Conservation (phyloP, 2,113 vertebrate genomes). For the Hucho hucho region DNA sequence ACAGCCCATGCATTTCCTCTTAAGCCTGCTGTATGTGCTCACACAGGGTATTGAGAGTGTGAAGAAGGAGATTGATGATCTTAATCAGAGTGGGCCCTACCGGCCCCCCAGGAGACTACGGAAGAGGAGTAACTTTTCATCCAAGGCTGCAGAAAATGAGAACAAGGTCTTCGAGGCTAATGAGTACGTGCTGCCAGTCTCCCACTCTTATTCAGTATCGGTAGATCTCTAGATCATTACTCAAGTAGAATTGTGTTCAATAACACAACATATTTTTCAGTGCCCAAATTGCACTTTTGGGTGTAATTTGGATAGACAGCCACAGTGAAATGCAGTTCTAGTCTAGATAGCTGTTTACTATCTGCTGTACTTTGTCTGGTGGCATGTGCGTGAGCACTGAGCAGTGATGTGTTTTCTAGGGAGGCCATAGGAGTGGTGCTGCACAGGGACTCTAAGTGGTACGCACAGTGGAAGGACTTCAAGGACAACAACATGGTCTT, state of each 20-base stretch:
- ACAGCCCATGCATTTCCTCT: neutral
- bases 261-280: no score
- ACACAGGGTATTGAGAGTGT: slow-evolving; percentile 89
- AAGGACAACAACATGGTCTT: slow-evolving; percentile 96
- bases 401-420: slow-evolving; percentile 59
- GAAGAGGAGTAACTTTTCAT: slow-evolving; percentile 88
- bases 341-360: neutral
- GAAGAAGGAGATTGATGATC: slow-evolving; percentile 88
- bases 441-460: slow-evolving; percentile 97
- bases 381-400: neutral
- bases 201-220: neutral
- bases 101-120: slow-evolving; percentile 81
- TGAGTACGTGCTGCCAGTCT: slow-evolving; percentile 74
- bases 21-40: neutral
- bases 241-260: neutral
- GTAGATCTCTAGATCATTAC: no score
- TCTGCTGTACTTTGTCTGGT: neutral
- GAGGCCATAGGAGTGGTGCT: slow-evolving; percentile 91
- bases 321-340: neutral
- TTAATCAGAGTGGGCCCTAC: slow-evolving; percentile 87
- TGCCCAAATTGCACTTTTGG: no score
- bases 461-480: slow-evolving; percentile 98
- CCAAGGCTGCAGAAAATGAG: slow-evolving; percentile 74
- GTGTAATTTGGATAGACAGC: no score
- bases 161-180: slow-evolving; percentile 86